Evolutionary conservation across 2,797 vertebrate species (phyloP).

Genomic region (Halcyon badia): DNA sequence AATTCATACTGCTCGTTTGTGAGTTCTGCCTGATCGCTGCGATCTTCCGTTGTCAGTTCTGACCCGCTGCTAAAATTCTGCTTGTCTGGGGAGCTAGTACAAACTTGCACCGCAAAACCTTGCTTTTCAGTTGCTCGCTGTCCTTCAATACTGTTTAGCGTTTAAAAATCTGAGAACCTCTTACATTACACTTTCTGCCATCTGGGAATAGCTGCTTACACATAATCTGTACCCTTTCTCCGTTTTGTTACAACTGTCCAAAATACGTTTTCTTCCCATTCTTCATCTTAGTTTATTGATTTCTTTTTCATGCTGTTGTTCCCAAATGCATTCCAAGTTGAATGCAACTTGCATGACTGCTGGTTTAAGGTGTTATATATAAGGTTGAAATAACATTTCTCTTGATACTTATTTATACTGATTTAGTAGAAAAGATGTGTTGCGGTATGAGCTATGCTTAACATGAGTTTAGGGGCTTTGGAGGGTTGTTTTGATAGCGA

Average conservation of each 20-base stretch:
- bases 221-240: background rate
- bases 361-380: background rate
- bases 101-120: background rate
- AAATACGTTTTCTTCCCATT: background rate
- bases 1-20: rapidly evolving
- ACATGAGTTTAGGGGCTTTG: background rate
- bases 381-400: background rate
- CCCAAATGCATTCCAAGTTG: background rate
- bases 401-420: background rate
- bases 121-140: rapidly evolving
- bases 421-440: background rate
- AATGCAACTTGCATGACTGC: background rate
- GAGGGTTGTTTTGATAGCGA: background rate
- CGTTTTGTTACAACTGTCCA: background rate
- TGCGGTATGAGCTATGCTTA: background rate
- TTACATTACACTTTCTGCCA: background rate
- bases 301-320: background rate
- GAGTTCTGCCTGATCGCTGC: background rate
- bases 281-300: background rate
- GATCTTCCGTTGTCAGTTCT: rapidly evolving
- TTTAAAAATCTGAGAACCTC: background rate
- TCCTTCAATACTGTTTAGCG: background rate
- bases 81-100: background rate
- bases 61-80: background rate
- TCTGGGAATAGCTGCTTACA: background rate